Percentiles rank a stretch among this genome's conserved stretches.
phyloP scores from a whole-genome alignment of 1,140 invertebrate species.

The Wiebesia pumilae region DNA sequence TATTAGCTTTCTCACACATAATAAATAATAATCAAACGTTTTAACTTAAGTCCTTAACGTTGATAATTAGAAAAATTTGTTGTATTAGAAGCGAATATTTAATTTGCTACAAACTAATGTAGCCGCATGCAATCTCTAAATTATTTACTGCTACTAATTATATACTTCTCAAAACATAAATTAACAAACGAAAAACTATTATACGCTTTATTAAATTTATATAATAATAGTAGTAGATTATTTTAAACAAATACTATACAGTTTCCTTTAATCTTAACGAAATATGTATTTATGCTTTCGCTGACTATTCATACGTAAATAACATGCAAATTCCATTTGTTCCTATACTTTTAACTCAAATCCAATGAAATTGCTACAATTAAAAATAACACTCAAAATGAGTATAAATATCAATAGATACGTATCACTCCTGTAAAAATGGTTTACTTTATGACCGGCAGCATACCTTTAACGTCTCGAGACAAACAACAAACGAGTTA shows the following conservation, averaged over 20 bases:
- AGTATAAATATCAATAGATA: slow-evolving; percentile 6
- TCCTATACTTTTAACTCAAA: not conserved
- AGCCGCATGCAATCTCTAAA: not conserved
- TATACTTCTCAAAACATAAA: not conserved
- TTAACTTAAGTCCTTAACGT: too few relatives aligned
- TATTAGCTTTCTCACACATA: too few relatives aligned
- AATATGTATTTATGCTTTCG: not conserved
- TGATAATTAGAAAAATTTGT: not conserved
- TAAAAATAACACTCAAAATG: not conserved
- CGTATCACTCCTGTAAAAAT: not conserved
- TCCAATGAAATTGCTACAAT: not conserved
- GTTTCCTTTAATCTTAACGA: too few relatives aligned
- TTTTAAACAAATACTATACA: not conserved
- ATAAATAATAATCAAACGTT: too few relatives aligned
- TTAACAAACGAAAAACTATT: not conserved
- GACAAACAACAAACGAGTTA: slow-evolving; percentile 1
- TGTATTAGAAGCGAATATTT: not conserved
- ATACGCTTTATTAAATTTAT: not conserved
- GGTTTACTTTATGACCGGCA: not conserved
- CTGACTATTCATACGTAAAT: not conserved
- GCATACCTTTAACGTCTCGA: not conserved
- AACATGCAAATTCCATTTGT: not conserved
- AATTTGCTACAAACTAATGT: not conserved
- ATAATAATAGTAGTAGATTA: not conserved
- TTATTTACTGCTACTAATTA: not conserved